A percentile compares a stretch with the other conserved stretches of the same genome.
Conservation (phyloP, 2,113 vertebrate genomes). For the Acrocephalus arundinaceus region DNA sequence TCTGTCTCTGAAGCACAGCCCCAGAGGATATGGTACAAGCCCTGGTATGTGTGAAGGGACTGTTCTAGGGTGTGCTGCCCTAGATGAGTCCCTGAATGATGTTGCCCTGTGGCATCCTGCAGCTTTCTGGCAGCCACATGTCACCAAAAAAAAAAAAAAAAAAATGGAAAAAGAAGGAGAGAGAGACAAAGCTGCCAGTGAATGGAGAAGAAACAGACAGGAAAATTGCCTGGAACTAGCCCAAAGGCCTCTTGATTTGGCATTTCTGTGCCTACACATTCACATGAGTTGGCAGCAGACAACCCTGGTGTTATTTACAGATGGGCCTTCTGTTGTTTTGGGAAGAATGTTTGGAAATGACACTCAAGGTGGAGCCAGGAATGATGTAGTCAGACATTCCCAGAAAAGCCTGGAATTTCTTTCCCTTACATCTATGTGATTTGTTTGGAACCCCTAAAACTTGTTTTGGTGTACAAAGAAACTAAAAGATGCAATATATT, state of each 20-base stretch:
- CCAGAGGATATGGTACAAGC: background rate
- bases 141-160: background rate
- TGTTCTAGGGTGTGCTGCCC: fast-evolving
- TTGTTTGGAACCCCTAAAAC: background rate
- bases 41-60: fast-evolving
- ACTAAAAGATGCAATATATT: background rate
- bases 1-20: background rate
- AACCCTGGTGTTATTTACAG: background rate
- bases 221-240: background rate
- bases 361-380: background rate
- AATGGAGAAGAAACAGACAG: background rate
- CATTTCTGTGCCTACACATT: background rate
- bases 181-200: background rate
- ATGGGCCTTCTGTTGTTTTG: background rate
- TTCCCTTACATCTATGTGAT: background rate
- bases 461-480: background rate
- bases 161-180: too few relatives aligned
- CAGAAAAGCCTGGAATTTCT: background rate
- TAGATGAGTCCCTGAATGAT: background rate
- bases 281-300: background rate
- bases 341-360: background rate
- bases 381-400: background rate
- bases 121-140: fast-evolving
- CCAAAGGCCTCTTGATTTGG: background rate
- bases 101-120: too few relatives aligned